A percentile compares a stretch with the other conserved stretches of the same genome.
Conservation (phyloP, 1,140 invertebrate species). For the Pseudomyrmex concolor region DNA sequence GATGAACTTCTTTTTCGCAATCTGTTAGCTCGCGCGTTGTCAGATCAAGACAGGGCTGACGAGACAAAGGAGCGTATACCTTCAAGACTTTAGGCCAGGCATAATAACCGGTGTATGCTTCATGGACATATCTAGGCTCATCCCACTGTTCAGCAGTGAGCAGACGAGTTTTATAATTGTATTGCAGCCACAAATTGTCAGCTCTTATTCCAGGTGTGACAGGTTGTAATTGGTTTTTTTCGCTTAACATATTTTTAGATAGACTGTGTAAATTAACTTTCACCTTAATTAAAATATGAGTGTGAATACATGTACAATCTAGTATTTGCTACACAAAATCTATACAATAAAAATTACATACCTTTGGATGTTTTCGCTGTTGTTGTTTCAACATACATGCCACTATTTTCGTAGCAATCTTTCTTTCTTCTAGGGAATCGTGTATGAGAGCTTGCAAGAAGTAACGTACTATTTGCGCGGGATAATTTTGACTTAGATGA, state of each 20-base stretch:
- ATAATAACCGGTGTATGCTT: constrained; percentile 91
- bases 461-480: constrained; percentile 87
- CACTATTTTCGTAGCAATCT: constrained; percentile 88
- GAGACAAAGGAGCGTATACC: constrained; percentile 87
- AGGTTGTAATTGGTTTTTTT: constrained; percentile 61
- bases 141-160: constrained; percentile 91
- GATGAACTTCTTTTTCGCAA: constrained; percentile 88
- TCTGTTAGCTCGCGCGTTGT: constrained; percentile 84
- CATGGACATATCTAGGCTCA: constrained; percentile 88
- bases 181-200: constrained; percentile 92
- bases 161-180: constrained; percentile 87
- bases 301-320: not conserved
- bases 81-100: constrained; percentile 90
- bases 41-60: constrained; percentile 87
- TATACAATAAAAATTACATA: constrained; percentile 57
- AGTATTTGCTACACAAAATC: constrained; percentile 6
- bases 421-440: constrained; percentile 91
- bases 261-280: constrained; percentile 33
- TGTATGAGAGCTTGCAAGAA: constrained; percentile 89
- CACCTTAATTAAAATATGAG: constrained; percentile 69
- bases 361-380: constrained; percentile 88
- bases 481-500: constrained; percentile 89
- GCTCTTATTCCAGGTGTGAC: constrained; percentile 85
- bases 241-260: not conserved
- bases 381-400: constrained; percentile 91